Evolutionary conservation across 2,888 invertebrate species (phyloP).

Genomic region (Nymphalis c-album): DNA sequence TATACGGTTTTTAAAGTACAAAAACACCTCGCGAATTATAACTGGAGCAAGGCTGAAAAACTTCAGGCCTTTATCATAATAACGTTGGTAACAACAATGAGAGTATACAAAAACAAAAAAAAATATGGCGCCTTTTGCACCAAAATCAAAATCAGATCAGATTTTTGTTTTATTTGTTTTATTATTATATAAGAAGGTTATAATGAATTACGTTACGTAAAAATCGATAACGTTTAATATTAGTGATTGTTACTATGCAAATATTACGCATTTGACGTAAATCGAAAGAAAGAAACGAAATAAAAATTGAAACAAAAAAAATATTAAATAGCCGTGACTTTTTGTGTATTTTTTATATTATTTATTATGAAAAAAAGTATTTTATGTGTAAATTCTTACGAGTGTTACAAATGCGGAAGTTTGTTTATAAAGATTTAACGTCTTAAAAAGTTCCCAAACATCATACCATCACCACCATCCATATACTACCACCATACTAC

Average conservation of each 20-base stretch:
- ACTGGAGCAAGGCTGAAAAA: slow-evolving; percentile 64
- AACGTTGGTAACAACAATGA: background rate
- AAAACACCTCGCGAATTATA: slow-evolving; percentile 53
- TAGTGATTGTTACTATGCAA: background rate
- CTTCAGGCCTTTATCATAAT: slow-evolving; percentile 34
- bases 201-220: background rate
- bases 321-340: no score
- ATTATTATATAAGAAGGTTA: background rate
- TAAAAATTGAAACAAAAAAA: background rate
- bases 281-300: no score
- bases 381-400: no score
- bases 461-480: no score
- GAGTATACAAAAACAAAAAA: background rate
- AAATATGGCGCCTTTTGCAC: background rate
- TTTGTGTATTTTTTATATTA: no score
- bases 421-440: no score
- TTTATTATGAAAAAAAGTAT: no score
- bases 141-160: background rate
- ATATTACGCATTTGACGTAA: background rate
- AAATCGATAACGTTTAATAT: background rate
- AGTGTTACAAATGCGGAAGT: no score
- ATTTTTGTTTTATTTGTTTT: background rate
- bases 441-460: no score
- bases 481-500: no score
- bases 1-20: slow-evolving; percentile 55